A percentile compares a stretch with the other conserved stretches of the same genome.
phyloP scores from a whole-genome alignment of 2,797 vertebrate genomes.

The Anabacerthia variegaticeps region DNA sequence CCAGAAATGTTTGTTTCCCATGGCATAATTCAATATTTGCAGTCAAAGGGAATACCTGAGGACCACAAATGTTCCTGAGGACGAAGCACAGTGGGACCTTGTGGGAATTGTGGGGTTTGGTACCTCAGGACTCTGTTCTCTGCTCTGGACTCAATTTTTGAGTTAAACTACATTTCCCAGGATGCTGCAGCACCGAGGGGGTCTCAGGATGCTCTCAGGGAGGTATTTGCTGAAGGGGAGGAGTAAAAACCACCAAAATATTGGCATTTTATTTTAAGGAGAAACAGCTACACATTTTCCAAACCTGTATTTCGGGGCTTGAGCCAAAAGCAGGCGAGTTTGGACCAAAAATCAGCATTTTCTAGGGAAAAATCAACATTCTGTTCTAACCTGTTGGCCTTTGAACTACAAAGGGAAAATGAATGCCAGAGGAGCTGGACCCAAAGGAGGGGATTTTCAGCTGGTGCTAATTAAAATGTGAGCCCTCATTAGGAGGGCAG shows the following conservation, averaged over 20 bases:
- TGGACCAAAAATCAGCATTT: background rate
- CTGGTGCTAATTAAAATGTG: background rate
- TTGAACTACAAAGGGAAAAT: background rate
- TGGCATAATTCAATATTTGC: background rate
- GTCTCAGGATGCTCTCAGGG: background rate
- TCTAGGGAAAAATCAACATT: background rate
- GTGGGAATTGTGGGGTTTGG: background rate
- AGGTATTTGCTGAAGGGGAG: background rate
- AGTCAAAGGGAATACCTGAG: background rate
- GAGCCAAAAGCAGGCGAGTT: background rate
- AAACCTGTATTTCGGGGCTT: background rate
- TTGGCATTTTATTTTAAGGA: background rate
- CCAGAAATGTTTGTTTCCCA: conserved; percentile 1
- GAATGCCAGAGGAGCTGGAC: background rate
- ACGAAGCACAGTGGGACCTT: background rate
- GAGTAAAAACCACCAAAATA: too few relatives aligned
- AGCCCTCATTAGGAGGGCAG: background rate
- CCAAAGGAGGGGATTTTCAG: background rate
- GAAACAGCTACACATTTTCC: background rate
- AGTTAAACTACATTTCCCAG: background rate
- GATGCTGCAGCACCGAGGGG: background rate
- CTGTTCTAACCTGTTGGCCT: background rate
- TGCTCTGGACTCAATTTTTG: background rate
- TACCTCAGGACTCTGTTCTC: background rate
- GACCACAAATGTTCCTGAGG: background rate